A percentile compares a stretch with the other conserved stretches of the same genome.
Evolutionary conservation across 2,888 invertebrate species (phyloP).

Genomic region (Noctua fimbriata): DNA sequence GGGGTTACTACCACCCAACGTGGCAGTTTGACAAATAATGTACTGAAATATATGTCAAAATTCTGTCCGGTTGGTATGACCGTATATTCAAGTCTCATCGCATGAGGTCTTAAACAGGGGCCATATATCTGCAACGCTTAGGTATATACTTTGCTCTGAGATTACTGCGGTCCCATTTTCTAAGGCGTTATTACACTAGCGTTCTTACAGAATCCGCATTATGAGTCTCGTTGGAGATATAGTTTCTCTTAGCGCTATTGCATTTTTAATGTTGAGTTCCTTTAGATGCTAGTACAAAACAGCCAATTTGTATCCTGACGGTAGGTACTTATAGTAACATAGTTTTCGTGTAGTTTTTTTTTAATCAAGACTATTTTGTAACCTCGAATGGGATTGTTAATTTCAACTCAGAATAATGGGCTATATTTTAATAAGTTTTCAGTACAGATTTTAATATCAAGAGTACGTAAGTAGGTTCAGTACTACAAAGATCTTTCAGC

Average conservation of each 20-base stretch:
- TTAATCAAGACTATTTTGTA: not conserved
- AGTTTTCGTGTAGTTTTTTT: not conserved
- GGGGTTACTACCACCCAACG: not conserved
- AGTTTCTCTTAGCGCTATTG: not conserved
- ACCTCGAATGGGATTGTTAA: not conserved
- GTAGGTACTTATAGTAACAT: not conserved
- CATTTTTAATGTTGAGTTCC: slow-evolving; percentile 9
- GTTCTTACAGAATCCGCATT: not conserved
- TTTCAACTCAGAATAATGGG: not conserved
- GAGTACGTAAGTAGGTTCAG: not conserved
- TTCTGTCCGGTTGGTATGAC: not conserved
- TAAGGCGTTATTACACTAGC: not conserved
- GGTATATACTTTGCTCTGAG: not conserved
- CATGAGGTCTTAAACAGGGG: not conserved
- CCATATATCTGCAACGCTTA: not conserved
- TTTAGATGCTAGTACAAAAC: not conserved
- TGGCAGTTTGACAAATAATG: no score
- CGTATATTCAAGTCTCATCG: not conserved
- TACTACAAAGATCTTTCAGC: not conserved
- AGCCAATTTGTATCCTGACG: not conserved
- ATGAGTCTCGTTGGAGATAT: slow-evolving; percentile 20
- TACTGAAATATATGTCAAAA: not conserved
- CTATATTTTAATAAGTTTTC: not conserved
- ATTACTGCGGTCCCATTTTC: not conserved
- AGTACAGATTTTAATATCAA: not conserved